Percentiles rank a stretch among this genome's conserved stretches.
Conservation (phyloP, 2,797 vertebrate species). For the Megaceryle alcyon region DNA sequence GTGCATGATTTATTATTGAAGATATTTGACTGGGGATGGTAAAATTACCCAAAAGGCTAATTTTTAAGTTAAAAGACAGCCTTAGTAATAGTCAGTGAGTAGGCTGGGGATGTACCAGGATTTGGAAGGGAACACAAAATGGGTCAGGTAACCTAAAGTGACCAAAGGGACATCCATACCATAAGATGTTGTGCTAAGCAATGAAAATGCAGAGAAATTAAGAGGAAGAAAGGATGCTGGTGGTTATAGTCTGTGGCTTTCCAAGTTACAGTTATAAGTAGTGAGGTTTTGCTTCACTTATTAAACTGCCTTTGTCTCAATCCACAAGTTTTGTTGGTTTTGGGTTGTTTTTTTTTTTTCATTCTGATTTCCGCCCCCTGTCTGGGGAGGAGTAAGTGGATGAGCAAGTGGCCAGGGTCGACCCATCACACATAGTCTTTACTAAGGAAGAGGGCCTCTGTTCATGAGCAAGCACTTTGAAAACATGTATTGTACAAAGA, state of each 20-base stretch:
- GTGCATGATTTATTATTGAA: neutral
- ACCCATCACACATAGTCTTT: neutral
- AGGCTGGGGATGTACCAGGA: neutral
- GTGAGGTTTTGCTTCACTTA: neutral
- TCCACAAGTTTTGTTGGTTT: neutral
- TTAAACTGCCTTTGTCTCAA: neutral
- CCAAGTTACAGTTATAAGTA: neutral
- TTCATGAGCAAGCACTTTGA: neutral
- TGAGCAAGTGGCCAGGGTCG: neutral
- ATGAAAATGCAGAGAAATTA: neutral
- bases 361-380: neutral
- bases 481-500: neutral
- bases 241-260: neutral
- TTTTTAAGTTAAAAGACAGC: neutral
- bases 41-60: neutral
- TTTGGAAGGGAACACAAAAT: neutral
- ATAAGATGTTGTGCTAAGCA: neutral
- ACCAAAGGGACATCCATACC: neutral
- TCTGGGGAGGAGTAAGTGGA: neutral
- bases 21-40: neutral
- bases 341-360: neutral
- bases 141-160: neutral
- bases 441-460: neutral
- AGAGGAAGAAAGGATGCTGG: neutral
- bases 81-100: neutral